phyloP scores from a whole-genome alignment of 2,888 invertebrate species.

The Beris chalybata region DNA sequence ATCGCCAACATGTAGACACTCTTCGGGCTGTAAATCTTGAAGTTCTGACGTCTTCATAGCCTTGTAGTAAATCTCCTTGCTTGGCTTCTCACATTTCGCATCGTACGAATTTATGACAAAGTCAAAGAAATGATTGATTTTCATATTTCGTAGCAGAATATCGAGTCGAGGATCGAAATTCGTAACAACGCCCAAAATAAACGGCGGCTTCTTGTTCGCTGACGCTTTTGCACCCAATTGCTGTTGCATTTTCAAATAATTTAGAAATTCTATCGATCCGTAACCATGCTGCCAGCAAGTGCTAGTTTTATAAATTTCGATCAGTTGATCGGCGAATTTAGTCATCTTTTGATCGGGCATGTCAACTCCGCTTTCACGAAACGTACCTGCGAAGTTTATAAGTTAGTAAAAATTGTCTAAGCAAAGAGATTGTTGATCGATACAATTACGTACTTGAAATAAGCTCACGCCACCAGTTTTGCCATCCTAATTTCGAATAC shows the following conservation, averaged over 20 bases:
- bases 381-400: constrained; percentile 46
- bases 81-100: constrained; percentile 74
- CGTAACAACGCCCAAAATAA: constrained; percentile 74
- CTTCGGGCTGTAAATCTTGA: constrained; percentile 57
- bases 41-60: constrained; percentile 61
- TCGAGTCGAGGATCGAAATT: constrained; percentile 85
- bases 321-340: constrained; percentile 63
- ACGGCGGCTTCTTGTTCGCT: constrained; percentile 40
- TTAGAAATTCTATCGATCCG: constrained; percentile 67
- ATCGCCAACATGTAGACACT: constrained; percentile 85
- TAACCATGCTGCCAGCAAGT: constrained; percentile 74
- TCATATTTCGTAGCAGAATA: constrained; percentile 66
- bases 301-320: constrained; percentile 70
- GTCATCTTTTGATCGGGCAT: constrained; percentile 55
- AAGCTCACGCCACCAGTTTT: constrained; percentile 77
- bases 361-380: constrained; percentile 50
- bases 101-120: constrained; percentile 81
- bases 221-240: constrained; percentile 43
- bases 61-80: constrained; percentile 68
- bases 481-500: constrained; percentile 68
- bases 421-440: background rate
- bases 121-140: constrained; percentile 71
- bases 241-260: constrained; percentile 57
- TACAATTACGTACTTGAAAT: constrained; percentile 46
- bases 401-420: background rate